Base-by-base conservation (phyloP, 2,797 vertebrate genomes). In the Fratercula arctica region DNA sequence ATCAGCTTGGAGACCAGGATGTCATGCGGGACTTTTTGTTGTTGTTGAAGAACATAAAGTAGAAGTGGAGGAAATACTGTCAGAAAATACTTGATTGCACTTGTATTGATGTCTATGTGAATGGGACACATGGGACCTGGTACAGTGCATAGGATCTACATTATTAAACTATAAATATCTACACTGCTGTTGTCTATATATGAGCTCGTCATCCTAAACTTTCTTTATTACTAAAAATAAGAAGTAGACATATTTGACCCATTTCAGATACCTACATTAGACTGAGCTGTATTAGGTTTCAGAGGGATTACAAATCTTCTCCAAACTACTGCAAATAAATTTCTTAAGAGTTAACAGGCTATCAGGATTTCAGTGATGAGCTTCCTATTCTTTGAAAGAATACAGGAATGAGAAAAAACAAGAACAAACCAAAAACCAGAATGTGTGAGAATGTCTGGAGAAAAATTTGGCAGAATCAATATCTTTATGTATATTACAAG, bases 91-190 rank as follows among this genome's bases (percentile, higher is more conserved):
- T 81, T 72, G 31, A 64, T 87, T 88, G 23, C 29, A 31, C 76
- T 85, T 72, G 23, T 43, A 17, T 28, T 67, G 68, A 73, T 70
- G 29, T 46, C 73, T 75, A 5, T 16, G 13, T 61, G 57, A 94
- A 86, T 39, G 46, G 46, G 48, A 66, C 61, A 57, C 69, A 20
- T 4, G 77, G 45, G 76, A 82, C 28, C 17, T 72, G 39, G 14
- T 31, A 41, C 2, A 83, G 35, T 59, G 17, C 45, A 51, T 45
- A 50, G 25, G 53, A 85, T 60, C 23, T 35, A 16, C 9, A 33
- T 77, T 92, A 76, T 87, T 94, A 76, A 85, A 83, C 89, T 80
- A 77, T 56, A 85, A 93, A 83, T 87, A 85, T 77, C 75, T 56
- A 17, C 29, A 45, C 45, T 68, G 48, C 14, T 89, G 48, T 61